phyloP scores from a whole-genome alignment of 2,113 vertebrate genomes.

The Xiphias gladius region DNA sequence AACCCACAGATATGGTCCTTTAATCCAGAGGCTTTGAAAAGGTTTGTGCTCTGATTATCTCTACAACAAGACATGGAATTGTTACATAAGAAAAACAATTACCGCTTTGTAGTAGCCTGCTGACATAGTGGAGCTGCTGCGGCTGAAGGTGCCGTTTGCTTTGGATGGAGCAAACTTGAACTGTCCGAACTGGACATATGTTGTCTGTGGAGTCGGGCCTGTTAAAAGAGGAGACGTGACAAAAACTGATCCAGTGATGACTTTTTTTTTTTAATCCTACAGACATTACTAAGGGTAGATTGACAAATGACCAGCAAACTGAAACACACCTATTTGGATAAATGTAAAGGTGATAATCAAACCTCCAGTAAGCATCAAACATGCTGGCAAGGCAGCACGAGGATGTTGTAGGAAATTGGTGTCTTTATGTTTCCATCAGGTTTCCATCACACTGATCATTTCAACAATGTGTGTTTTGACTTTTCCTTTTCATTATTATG shows the following conservation, averaged over 20 bases:
- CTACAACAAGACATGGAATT: neutral
- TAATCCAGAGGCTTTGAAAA: neutral
- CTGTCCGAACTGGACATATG: conserved; percentile 53
- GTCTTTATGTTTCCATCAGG: neutral
- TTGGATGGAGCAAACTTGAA: conserved; percentile 77
- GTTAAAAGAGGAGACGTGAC: conserved; percentile 24
- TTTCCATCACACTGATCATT: neutral
- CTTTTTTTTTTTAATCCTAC: too few species aligned
- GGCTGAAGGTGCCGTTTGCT: conserved; percentile 44
- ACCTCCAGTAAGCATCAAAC: neutral
- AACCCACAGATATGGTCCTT: too few species aligned
- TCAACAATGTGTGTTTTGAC: neutral
- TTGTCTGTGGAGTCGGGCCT: conserved; percentile 24
- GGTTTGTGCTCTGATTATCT: neutral
- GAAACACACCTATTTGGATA: neutral
- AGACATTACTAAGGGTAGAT: too few species aligned
- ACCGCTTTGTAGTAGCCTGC: conserved; percentile 58
- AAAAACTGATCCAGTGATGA: neutral
- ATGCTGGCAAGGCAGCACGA: neutral
- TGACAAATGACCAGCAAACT: neutral
- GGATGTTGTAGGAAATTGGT: neutral
- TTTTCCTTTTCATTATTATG: too few species aligned
- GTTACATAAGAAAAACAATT: conserved; percentile 29
- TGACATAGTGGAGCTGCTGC: conserved; percentile 23
- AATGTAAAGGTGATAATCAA: neutral